These are phyloP conservation scores for Phragmatobia fuliginosa DNA, from an alignment of 2,888 invertebrate genomes.

Conservation along the genomic window DNA sequence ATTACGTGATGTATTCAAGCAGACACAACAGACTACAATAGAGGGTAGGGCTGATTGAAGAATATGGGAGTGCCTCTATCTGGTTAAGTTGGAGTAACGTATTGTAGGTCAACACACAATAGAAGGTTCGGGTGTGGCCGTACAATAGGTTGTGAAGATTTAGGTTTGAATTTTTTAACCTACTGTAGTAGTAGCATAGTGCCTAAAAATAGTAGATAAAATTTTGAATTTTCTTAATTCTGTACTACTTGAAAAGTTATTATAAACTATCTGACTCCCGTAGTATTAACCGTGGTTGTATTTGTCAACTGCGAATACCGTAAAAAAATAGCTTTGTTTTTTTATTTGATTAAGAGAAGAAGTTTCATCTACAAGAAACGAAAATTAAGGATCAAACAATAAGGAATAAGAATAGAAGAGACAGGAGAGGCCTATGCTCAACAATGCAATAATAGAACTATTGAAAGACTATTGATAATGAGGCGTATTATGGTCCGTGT, in stretches of 20 bases:
- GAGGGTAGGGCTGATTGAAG: constrained; percentile 47
- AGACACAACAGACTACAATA: constrained; percentile 29
- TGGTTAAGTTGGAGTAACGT: constrained; percentile 44
- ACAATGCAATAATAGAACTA: no score
- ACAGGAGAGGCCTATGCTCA: no score
- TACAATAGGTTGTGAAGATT: constrained; percentile 36
- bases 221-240: background rate
- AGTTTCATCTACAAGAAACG: background rate
- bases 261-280: no score
- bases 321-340: no score
- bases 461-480: no score
- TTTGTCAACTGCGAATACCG: no score
- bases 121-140: constrained; percentile 52
- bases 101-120: constrained; percentile 59
- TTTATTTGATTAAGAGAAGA: background rate
- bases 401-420: no score
- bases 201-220: background rate
- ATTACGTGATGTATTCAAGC: constrained; percentile 37
- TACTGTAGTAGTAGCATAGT: constrained; percentile 2
- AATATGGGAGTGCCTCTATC: constrained; percentile 44
- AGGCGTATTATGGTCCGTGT: no score
- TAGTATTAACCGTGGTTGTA: no score
- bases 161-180: constrained; percentile 21
- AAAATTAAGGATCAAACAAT: no score
- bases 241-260: background rate